Percentiles rank a stretch among this genome's conserved stretches.
Conservation (phyloP, 2,797 vertebrate species). For the Psittacula derbiana region DNA sequence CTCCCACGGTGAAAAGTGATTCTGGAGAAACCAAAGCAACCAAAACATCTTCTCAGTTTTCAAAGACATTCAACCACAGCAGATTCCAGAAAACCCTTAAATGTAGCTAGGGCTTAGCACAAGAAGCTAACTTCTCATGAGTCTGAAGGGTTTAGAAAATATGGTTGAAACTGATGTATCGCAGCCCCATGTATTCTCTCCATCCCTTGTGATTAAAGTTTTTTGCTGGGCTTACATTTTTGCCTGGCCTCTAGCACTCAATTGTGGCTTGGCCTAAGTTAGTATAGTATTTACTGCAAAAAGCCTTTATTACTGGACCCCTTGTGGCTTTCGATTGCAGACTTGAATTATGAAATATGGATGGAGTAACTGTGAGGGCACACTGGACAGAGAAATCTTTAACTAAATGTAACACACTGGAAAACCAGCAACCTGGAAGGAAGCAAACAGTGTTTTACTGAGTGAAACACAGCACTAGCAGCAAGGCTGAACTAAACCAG, state of each 20-base stretch:
- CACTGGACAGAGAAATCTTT: neutral
- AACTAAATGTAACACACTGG: neutral
- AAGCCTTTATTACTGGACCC: slow-evolving; percentile 44
- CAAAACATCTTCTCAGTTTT: slow-evolving; percentile 33
- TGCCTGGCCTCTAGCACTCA: slow-evolving; percentile 32
- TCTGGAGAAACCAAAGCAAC: slow-evolving; percentile 11
- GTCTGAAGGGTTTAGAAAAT: neutral
- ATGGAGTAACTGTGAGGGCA: slow-evolving; percentile 12
- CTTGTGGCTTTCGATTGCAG: slow-evolving; percentile 16
- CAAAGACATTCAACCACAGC: slow-evolving; percentile 34
- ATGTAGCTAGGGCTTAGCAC: neutral
- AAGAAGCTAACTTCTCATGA: neutral
- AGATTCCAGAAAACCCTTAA: slow-evolving; percentile 31
- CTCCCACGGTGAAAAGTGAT: slow-evolving; percentile 19
- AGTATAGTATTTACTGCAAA: slow-evolving; percentile 50
- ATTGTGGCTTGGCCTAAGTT: slow-evolving; percentile 42
- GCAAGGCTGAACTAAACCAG: neutral
- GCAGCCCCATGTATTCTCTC: neutral
- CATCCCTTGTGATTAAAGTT: slow-evolving; percentile 11
- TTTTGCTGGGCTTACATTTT: slow-evolving; percentile 54
- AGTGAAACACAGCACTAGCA: neutral
- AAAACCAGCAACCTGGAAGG: neutral
- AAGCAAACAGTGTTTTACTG: neutral
- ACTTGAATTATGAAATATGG: slow-evolving; percentile 29
- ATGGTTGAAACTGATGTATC: neutral